Conservation (phyloP, 1,140 invertebrate species). For the Mercenaria mercenaria region DNA sequence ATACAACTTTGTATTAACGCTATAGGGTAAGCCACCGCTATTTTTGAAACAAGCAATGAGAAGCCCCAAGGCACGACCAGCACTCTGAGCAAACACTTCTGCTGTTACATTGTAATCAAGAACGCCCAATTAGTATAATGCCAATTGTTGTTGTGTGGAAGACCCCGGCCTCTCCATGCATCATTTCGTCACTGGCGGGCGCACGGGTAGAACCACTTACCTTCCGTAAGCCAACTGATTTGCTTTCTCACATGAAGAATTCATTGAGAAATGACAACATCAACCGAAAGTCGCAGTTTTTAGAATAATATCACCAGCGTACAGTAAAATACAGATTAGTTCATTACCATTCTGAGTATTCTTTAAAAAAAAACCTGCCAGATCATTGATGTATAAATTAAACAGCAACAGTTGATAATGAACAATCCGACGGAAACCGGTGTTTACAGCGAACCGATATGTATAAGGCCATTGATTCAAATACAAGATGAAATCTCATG, state of each 20-base stretch:
- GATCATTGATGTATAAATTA: too few relatives aligned
- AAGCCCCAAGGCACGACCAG: not conserved
- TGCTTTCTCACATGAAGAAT: too few relatives aligned
- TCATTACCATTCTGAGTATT: not conserved
- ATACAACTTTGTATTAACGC: not conserved
- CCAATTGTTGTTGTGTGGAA: too few relatives aligned
- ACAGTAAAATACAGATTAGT: too few relatives aligned
- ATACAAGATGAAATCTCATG: not conserved
- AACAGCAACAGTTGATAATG: not conserved
- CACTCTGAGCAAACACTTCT: not conserved
- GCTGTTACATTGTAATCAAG: not conserved
- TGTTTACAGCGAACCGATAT: not conserved
- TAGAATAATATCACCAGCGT: too few relatives aligned
- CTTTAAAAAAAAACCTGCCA: not conserved
- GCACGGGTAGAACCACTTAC: not conserved
- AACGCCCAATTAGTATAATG: not conserved
- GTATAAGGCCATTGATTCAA: not conserved
- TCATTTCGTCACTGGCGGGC: not conserved
- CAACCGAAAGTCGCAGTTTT: conserved; percentile 23
- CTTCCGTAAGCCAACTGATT: too few relatives aligned
- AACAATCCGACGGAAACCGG: too few relatives aligned
- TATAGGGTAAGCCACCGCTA: not conserved
- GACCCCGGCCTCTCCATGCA: too few relatives aligned
- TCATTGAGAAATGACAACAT: not conserved
- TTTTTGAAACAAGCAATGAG: not conserved